A percentile compares a stretch with the other conserved stretches of the same genome.
Evolutionary conservation across 2,113 vertebrate genomes (phyloP).

Genomic region (Gnathonemus echidnorhynchus): DNA sequence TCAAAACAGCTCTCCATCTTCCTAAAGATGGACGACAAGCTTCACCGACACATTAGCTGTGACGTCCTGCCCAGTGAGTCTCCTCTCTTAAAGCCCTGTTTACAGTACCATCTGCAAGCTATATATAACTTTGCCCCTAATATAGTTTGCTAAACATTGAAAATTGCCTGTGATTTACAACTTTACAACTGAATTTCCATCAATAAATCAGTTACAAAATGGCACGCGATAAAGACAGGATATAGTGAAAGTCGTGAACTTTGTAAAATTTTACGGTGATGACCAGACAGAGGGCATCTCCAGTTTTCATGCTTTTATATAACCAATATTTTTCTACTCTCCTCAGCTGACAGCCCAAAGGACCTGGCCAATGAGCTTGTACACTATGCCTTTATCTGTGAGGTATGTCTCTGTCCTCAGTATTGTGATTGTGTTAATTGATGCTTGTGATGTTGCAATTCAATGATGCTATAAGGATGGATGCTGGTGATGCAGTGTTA

Average conservation of each 20-base stretch:
- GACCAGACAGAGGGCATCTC: neutral
- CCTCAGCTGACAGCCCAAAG: slow-evolving; percentile 77
- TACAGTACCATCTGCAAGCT: neutral
- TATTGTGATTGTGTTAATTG: no score
- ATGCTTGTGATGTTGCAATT: neutral
- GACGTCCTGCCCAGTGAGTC: slow-evolving; percentile 85
- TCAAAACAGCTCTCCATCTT: slow-evolving; percentile 77
- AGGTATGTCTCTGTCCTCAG: slow-evolving; percentile 60
- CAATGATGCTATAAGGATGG: neutral
- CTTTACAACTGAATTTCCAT: neutral
- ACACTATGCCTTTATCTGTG: slow-evolving; percentile 85
- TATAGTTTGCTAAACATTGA: neutral
- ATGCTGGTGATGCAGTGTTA: neutral
- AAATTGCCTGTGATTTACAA: neutral
- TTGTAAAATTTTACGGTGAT: neutral
- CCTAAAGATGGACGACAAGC: slow-evolving; percentile 85
- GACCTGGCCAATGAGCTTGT: slow-evolving; percentile 85
- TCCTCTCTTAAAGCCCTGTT: neutral
- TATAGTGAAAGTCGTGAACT: neutral
- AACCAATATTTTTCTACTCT: neutral
- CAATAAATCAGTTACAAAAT: neutral
- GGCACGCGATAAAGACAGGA: neutral
- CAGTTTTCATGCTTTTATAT: neutral
- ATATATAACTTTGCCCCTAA: neutral
- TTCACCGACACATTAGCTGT: slow-evolving; percentile 87